Evolutionary conservation across 2,797 vertebrate species (phyloP).

Genomic region (Tragelaphus oryx): DNA sequence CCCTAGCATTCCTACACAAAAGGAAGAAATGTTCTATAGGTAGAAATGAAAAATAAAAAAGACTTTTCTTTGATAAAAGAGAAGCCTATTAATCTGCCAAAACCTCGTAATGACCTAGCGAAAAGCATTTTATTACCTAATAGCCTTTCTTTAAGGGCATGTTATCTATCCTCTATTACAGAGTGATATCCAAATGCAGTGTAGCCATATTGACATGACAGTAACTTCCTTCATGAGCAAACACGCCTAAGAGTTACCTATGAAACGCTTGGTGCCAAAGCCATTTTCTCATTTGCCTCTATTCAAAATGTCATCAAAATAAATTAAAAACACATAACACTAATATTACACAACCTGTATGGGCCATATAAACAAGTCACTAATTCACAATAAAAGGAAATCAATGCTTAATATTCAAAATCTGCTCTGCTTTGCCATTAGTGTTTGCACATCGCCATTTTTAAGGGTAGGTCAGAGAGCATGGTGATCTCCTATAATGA

Average conservation of each 20-base stretch:
- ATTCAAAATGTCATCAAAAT: slow-evolving; percentile 28
- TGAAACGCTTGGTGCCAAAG: neutral
- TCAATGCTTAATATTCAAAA: neutral
- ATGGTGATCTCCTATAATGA: neutral
- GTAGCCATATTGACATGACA: neutral
- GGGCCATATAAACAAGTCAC: neutral
- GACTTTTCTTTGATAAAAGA: neutral
- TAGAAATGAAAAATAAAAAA: slow-evolving; percentile 25
- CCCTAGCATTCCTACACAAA: neutral
- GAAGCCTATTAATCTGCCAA: neutral
- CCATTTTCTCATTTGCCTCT: slow-evolving; percentile 5
- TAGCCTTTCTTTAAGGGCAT: neutral
- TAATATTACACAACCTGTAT: neutral
- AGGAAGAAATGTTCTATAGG: neutral
- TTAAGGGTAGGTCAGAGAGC: neutral
- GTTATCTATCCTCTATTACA: neutral
- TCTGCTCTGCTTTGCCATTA: neutral
- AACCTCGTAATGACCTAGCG: neutral
- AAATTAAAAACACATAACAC: neutral
- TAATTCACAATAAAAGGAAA: slow-evolving; percentile 9
- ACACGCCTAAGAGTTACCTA: neutral
- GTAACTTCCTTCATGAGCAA: neutral
- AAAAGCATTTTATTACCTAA: neutral
- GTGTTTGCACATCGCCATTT: neutral
- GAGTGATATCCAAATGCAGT: neutral